Conservation (phyloP, 2,113 vertebrate genomes). For the Stigmatopora nigra region DNA sequence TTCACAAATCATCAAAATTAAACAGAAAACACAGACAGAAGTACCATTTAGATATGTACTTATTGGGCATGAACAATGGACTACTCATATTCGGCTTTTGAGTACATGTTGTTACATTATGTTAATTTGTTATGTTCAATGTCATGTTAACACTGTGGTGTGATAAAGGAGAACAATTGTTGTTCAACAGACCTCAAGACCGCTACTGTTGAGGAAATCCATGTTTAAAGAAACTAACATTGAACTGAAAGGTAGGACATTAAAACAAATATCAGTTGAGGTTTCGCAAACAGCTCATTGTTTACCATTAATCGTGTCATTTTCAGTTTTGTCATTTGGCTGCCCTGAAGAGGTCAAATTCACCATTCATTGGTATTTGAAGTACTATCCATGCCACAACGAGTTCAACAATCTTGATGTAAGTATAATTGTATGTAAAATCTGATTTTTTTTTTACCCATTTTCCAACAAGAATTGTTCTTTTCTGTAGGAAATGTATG, state of each 20-base stretch:
- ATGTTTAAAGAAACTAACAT: slow-evolving; percentile 80
- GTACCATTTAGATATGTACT: background rate
- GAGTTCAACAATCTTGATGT: slow-evolving; percentile 76
- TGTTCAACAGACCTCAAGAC: slow-evolving; percentile 68
- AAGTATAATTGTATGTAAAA: slow-evolving; percentile 44
- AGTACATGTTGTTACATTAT: too few relatives aligned
- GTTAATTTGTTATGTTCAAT: background rate
- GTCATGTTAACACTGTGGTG: background rate
- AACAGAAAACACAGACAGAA: background rate
- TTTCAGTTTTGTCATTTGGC: slow-evolving; percentile 66
- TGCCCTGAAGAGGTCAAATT: slow-evolving; percentile 70
- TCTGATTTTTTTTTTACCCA: background rate
- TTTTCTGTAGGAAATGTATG: slow-evolving; percentile 70
- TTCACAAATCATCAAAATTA: background rate
- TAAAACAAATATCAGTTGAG: background rate
- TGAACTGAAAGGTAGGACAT: slow-evolving; percentile 71
- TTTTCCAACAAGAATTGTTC: background rate
- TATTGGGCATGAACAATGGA: too few relatives aligned
- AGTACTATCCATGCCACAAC: slow-evolving; percentile 78
- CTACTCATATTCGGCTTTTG: too few relatives aligned
- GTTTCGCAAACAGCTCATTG: background rate
- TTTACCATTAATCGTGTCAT: slow-evolving; percentile 12
- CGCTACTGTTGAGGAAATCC: slow-evolving; percentile 75
- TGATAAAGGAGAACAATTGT: background rate
- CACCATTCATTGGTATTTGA: slow-evolving; percentile 75